Evolutionary conservation across 2,113 vertebrate genomes (phyloP).

Genomic region (Noturus placidus): DNA sequence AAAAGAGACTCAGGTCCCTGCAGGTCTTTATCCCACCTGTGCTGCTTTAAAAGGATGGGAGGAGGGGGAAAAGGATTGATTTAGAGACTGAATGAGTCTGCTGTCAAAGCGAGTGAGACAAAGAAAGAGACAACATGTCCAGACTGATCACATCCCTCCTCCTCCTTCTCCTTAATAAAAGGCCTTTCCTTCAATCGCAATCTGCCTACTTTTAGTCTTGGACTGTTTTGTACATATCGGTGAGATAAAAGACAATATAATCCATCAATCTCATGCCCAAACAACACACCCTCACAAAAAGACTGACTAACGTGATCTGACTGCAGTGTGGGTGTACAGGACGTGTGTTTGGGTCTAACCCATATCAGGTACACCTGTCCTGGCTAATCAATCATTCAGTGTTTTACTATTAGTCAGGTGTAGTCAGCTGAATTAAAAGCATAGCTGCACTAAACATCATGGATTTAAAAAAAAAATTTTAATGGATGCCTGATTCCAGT

Average conservation of each 20-base stretch:
- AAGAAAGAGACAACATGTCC: slow-evolving; percentile 29
- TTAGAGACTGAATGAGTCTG: slow-evolving; percentile 27
- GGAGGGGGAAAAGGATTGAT: slow-evolving; percentile 23
- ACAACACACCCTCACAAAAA: not conserved
- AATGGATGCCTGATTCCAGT: not conserved
- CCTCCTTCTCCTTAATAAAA: not conserved
- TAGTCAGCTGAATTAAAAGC: not conserved
- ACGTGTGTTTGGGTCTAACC: slow-evolving; percentile 3
- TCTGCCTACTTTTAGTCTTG: not conserved
- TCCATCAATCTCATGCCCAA: not conserved
- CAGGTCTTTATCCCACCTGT: slow-evolving; percentile 50
- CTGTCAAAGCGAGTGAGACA: slow-evolving; percentile 7
- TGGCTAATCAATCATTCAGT: not conserved
- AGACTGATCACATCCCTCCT: not conserved
- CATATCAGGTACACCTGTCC: slow-evolving; percentile 24
- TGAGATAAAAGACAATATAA: slow-evolving; percentile 18
- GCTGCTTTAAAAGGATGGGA: slow-evolving; percentile 34
- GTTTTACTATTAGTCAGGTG: not conserved
- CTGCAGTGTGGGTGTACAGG: not conserved
- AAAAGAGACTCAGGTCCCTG: slow-evolving; percentile 38
- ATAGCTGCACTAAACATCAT: not conserved
- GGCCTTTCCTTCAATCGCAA: not conserved
- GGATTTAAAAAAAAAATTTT: no score
- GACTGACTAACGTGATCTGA: not conserved
- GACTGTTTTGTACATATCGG: not conserved